These are phyloP conservation scores for Megalurothrips usitatus DNA, from an alignment of 2,888 invertebrate species.

Conservation along the genomic window DNA sequence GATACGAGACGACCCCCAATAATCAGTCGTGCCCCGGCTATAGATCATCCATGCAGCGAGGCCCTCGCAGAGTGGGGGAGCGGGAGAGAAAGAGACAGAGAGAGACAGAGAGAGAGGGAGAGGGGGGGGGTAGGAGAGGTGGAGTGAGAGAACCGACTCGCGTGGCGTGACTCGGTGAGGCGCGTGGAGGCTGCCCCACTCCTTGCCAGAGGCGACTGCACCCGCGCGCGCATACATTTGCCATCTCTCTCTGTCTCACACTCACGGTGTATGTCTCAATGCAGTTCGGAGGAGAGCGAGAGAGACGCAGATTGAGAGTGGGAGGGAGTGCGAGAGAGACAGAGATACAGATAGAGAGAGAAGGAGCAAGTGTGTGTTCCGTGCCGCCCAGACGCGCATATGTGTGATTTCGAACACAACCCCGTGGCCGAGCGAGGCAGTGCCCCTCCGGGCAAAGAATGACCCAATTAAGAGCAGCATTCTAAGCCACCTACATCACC, in stretches of 20 bases:
- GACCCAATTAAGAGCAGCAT: slow-evolving; percentile 6
- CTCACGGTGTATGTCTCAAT: neutral
- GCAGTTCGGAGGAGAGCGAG: neutral
- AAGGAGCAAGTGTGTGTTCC: neutral
- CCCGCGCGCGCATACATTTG: neutral
- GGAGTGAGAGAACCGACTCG: no score
- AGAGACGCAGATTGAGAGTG: no score
- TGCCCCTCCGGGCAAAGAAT: neutral
- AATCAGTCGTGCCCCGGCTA: no score
- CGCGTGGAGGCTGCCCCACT: neutral
- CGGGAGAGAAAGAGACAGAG: no score
- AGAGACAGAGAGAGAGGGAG: no score
- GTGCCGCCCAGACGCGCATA: neutral
- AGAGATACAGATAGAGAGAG: neutral
- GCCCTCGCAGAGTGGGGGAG: no score
- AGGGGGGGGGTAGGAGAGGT: no score
- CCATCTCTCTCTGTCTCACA: neutral
- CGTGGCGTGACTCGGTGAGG: neutral
- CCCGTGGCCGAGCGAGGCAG: neutral
- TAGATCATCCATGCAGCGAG: no score
- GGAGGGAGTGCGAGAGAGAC: no score
- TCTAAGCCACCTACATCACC: slow-evolving; percentile 11
- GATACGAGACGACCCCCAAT: no score
- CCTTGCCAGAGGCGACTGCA: neutral
- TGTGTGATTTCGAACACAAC: no score